A percentile compares a stretch with the other conserved stretches of the same genome.
phyloP scores from a whole-genome alignment of 2,888 invertebrate species.

The Coelogynopora nodosa region DNA sequence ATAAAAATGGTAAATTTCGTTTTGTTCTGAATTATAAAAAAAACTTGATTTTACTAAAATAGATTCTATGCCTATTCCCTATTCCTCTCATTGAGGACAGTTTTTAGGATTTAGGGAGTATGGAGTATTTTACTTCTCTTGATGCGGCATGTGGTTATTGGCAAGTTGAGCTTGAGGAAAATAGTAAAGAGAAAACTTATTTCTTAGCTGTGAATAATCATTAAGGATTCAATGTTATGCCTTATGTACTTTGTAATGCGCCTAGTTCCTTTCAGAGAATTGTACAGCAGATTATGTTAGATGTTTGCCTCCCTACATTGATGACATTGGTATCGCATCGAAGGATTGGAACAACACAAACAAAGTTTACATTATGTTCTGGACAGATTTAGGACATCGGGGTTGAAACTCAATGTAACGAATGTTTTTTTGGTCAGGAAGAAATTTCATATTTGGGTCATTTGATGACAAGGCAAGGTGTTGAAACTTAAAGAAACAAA shows the following conservation, averaged over 20 bases:
- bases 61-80: background rate
- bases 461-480: background rate
- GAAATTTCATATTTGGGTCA: background rate
- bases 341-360: background rate
- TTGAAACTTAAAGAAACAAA: background rate
- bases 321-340: background rate
- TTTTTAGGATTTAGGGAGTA: background rate
- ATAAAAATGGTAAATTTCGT: background rate
- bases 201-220: background rate
- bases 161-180: background rate
- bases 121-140: background rate
- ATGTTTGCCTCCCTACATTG: conserved; percentile 27
- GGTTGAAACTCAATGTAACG: background rate
- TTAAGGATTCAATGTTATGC: conserved; percentile 4
- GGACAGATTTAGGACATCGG: background rate
- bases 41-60: background rate
- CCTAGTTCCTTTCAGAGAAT: conserved; percentile 18
- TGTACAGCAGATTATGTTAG: background rate
- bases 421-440: background rate
- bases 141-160: background rate
- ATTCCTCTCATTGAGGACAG: background rate
- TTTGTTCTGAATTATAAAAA: conserved; percentile 23
- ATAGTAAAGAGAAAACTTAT: background rate
- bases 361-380: background rate
- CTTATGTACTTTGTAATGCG: background rate